Conservation (phyloP, 2,888 invertebrate genomes). For the Cephus pygmeus region DNA sequence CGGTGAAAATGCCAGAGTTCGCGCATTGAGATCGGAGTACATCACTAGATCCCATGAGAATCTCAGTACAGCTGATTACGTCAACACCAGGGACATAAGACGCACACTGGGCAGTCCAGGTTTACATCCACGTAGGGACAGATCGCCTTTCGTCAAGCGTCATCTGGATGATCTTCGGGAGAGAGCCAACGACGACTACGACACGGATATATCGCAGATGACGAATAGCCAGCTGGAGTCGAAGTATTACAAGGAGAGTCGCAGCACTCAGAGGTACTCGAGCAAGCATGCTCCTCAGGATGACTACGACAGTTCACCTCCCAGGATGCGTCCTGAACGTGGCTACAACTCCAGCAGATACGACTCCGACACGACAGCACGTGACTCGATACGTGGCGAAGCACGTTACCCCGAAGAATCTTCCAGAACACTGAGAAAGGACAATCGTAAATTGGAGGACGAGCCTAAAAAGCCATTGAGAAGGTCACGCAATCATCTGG, state of each 20-base stretch:
- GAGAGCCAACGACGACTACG: constrained; percentile 59
- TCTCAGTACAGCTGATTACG: constrained; percentile 51
- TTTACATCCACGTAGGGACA: constrained; percentile 42
- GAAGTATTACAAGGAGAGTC: constrained; percentile 48
- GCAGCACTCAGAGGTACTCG: constrained; percentile 53
- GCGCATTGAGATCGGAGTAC: constrained; percentile 51
- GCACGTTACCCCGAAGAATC: constrained; percentile 45
- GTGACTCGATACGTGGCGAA: constrained; percentile 54
- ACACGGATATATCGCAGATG: constrained; percentile 61
- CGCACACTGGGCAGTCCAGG: constrained; percentile 34
- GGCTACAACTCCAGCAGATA: constrained; percentile 59
- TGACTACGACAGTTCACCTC: constrained; percentile 61
- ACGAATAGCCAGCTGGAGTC: constrained; percentile 60
- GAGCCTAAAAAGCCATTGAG: constrained; percentile 53
- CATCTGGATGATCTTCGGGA: constrained; percentile 49
- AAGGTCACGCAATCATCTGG: constrained; percentile 51
- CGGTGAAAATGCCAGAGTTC: constrained; percentile 46
- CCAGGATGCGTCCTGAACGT: constrained; percentile 45
- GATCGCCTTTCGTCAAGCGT: constrained; percentile 43
- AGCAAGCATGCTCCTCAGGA: constrained; percentile 51
- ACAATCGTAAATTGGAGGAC: constrained; percentile 48
- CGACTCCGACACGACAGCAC: constrained; percentile 60
- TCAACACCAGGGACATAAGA: constrained; percentile 58
- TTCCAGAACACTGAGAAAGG: constrained; percentile 43
- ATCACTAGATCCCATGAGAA: constrained; percentile 60